These are phyloP conservation scores for Diabrotica undecimpunctata DNA, from an alignment of 1,140 invertebrate genomes.

Conservation along the genomic window DNA sequence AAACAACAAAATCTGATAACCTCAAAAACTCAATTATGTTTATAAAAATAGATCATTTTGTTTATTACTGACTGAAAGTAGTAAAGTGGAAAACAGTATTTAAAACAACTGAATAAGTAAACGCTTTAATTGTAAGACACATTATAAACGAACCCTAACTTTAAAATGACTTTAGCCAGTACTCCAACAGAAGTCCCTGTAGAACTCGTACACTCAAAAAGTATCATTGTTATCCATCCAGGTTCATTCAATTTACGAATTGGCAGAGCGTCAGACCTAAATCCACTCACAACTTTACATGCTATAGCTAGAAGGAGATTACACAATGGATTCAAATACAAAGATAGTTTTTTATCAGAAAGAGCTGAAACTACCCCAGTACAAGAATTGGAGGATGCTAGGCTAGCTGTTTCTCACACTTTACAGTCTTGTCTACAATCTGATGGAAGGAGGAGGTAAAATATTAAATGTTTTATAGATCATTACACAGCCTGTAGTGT, in stretches of 20 bases:
- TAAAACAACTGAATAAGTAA: no score
- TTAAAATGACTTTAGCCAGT: constrained; percentile 7
- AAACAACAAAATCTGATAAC: no score
- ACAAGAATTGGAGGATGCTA: constrained; percentile 77
- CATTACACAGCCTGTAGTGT: no score
- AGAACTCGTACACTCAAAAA: constrained; percentile 58
- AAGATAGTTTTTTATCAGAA: constrained; percentile 64
- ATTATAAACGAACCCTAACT: no score
- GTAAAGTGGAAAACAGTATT: no score
- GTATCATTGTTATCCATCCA: constrained; percentile 90
- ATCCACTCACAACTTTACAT: constrained; percentile 81
- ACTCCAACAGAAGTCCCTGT: constrained; percentile 21
- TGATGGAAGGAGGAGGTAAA: constrained; percentile 65
- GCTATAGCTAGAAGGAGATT: constrained; percentile 73
- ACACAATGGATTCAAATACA: constrained; percentile 55
- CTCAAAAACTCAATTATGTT: no score
- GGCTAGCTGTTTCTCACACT: constrained; percentile 76
- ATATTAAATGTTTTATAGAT: no score
- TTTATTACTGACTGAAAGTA: no score
- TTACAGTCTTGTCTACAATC: constrained; percentile 81
- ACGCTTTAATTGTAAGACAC: no score
- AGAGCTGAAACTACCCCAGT: constrained; percentile 60
- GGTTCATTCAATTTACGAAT: constrained; percentile 86
- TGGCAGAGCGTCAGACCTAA: constrained; percentile 83
- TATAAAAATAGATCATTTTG: no score